phyloP scores from a whole-genome alignment of 1,140 invertebrate species.

The Aporrectodea caliginosa region DNA sequence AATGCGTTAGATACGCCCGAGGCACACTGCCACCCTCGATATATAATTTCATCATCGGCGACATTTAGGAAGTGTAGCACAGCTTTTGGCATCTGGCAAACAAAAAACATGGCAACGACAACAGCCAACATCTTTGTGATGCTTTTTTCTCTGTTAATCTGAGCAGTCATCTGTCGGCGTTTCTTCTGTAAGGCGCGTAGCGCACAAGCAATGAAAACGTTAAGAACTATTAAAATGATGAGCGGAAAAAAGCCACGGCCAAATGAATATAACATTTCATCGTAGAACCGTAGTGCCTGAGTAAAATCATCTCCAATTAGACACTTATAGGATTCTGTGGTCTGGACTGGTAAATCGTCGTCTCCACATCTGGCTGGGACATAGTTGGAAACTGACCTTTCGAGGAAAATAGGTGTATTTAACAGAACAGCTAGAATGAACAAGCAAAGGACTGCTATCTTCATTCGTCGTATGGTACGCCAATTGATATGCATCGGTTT shows the following conservation, averaged over 20 bases:
- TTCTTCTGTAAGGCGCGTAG: not conserved
- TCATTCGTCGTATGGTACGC: not conserved
- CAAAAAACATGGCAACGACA: constrained; percentile 27
- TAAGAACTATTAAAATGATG: not conserved
- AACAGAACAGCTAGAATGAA: not conserved
- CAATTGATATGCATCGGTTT: not conserved
- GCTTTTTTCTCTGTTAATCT: constrained; percentile 44
- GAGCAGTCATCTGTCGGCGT: constrained; percentile 32
- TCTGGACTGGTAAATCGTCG: not conserved
- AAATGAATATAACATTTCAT: not conserved
- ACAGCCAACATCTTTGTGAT: constrained; percentile 24
- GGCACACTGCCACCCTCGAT: too few species aligned
- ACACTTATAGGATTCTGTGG: not conserved
- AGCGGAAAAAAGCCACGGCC: not conserved
- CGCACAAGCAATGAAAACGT: not conserved
- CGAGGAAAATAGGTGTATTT: not conserved
- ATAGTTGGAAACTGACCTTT: not conserved
- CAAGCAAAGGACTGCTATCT: not conserved
- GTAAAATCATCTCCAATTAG: too few species aligned
- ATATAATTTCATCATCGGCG: too few species aligned
- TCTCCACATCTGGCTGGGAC: not conserved
- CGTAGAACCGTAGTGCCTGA: too few species aligned
- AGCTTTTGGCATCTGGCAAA: constrained; percentile 32
- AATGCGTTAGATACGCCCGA: too few species aligned
- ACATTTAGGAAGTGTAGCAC: too few species aligned